phyloP scores from a whole-genome alignment of 2,113 vertebrate genomes.

The Toxotes chatareus region DNA sequence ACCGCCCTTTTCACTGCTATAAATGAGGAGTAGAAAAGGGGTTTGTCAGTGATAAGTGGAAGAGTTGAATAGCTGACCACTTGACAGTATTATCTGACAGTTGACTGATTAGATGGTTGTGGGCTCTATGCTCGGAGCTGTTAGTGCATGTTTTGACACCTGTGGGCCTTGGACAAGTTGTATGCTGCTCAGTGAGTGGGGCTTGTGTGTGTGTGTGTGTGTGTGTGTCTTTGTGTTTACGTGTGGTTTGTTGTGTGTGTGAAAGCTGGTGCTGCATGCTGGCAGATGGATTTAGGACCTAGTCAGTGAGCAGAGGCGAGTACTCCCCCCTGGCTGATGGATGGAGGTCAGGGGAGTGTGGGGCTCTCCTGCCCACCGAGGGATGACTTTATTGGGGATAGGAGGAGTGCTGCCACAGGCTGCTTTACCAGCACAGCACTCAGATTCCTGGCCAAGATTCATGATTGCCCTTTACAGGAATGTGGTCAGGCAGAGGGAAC shows the following conservation, averaged over 20 bases:
- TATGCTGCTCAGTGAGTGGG: conserved; percentile 25
- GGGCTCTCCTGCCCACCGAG: conserved; percentile 80
- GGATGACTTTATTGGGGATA: conserved; percentile 79
- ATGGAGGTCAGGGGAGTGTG: conserved; percentile 78
- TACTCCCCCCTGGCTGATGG: conserved; percentile 79
- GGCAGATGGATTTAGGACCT: conserved; percentile 73
- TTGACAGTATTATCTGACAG: conserved; percentile 63
- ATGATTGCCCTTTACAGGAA: conserved; percentile 81
- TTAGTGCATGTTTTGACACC: conserved; percentile 71
- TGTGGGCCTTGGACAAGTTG: conserved; percentile 46
- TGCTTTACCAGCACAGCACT: conserved; percentile 68
- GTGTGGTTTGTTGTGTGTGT: conserved; percentile 29
- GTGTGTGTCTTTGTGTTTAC: conserved; percentile 32
- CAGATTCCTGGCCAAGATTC: conserved; percentile 83
- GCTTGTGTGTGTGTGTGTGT: conserved; percentile 27
- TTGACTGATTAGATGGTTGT: conserved; percentile 60
- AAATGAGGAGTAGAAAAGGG: conserved; percentile 27
- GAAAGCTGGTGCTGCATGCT: conserved; percentile 28
- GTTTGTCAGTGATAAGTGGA: conserved; percentile 43
- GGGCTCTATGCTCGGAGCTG: conserved; percentile 35
- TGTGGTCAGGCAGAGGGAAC: conserved; percentile 75
- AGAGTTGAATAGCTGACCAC: conserved; percentile 30
- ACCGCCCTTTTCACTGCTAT: not conserved
- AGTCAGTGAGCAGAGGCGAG: conserved; percentile 55
- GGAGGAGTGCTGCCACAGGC: conserved; percentile 79